Percentiles rank a stretch among this genome's conserved stretches.
phyloP scores from a whole-genome alignment of 2,888 invertebrate genomes.

The Drosophila nr. medialis region DNA sequence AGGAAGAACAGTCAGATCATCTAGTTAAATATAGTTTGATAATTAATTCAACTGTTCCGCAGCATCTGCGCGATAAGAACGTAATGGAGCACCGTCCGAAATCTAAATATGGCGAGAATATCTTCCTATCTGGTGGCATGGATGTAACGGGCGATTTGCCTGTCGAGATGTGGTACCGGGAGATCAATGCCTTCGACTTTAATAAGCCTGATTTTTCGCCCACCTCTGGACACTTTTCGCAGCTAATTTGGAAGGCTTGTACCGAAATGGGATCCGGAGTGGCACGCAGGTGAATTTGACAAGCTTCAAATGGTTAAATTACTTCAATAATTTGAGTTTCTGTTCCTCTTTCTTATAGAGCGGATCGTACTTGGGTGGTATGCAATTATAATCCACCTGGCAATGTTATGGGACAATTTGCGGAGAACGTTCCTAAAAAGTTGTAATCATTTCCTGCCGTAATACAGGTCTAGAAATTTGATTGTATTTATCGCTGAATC shows the following conservation, averaged over 20 bases:
- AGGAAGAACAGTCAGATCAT: background rate
- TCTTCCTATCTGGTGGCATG: conserved; percentile 91
- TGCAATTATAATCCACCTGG: conserved; percentile 96
- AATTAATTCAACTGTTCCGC: background rate
- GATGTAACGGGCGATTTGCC: conserved; percentile 84
- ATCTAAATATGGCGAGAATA: conserved; percentile 93
- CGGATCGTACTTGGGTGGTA: conserved; percentile 89
- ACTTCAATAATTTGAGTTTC: background rate
- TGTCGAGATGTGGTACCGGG: conserved; percentile 89
- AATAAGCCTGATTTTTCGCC: conserved; percentile 87
- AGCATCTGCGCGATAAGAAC: conserved; percentile 84
- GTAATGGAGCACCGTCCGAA: conserved; percentile 90
- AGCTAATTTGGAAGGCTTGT: conserved; percentile 93
- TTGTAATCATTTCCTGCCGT: background rate
- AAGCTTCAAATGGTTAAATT: background rate
- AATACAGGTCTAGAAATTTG: conserved; percentile 36
- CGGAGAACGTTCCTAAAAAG: conserved; percentile 88
- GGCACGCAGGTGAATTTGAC: conserved; percentile 77
- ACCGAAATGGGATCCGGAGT: conserved; percentile 91
- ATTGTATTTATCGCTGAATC: background rate
- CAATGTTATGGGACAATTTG: conserved; percentile 91
- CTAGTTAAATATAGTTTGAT: background rate
- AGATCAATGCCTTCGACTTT: conserved; percentile 89
- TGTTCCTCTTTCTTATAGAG: conserved; percentile 79
- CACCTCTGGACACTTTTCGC: conserved; percentile 93